These are phyloP conservation scores for Ganaspis sp. DNA, from an alignment of 1,140 invertebrate species.

Conservation along the genomic window DNA sequence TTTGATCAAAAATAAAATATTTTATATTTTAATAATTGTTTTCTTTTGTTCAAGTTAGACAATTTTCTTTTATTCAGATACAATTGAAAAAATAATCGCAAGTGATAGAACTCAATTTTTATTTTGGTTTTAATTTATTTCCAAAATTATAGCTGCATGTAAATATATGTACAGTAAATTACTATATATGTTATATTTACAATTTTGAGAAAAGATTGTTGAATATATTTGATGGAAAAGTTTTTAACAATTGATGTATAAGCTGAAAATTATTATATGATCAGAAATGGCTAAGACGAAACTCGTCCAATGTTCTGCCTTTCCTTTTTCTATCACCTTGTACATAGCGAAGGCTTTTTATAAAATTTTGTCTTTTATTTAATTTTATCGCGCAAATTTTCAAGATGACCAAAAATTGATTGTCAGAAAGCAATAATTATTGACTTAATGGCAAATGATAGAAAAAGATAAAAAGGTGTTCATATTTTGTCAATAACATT, in stretches of 20 bases:
- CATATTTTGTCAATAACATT: slow-evolving; percentile 15
- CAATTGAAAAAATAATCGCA: not conserved
- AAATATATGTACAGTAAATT: slow-evolving; percentile 18
- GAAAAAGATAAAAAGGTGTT: not conserved
- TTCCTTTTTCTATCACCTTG: not conserved
- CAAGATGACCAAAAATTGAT: too few species aligned
- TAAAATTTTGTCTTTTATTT: not conserved
- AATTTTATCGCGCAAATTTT: not conserved
- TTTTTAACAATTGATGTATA: too few species aligned
- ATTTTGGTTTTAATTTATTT: not conserved
- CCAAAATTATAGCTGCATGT: not conserved
- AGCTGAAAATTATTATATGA: not conserved
- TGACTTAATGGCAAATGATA: not conserved
- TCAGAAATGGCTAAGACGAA: not conserved
- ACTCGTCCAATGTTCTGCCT: not conserved
- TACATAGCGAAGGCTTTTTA: slow-evolving; percentile 1
- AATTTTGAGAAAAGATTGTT: too few species aligned
- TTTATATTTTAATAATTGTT: too few species aligned
- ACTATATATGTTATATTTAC: too few species aligned
- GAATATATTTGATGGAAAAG: too few species aligned
- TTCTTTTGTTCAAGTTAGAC: too few species aligned
- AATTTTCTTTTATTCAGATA: too few species aligned
- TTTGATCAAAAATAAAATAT: too few species aligned
- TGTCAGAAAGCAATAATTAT: too few species aligned
- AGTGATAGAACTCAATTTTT: too few species aligned